Evolutionary conservation across 2,797 vertebrate genomes (phyloP).

Genomic region (Dipus sagitta): DNA sequence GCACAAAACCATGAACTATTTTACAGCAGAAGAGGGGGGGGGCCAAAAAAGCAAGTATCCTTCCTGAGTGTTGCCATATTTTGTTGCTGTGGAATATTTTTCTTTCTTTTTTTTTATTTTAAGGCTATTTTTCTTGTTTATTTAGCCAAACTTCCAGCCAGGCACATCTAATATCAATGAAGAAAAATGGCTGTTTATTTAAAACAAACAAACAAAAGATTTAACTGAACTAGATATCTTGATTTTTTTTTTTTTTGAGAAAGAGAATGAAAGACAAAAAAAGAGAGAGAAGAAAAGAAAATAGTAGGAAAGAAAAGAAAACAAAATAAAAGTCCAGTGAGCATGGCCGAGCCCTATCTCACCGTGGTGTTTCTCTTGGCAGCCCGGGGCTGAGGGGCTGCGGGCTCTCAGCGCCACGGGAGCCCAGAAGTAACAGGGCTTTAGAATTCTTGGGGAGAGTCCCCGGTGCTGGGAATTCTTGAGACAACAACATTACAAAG

Average conservation of each 20-base stretch:
- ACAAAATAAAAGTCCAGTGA: neutral
- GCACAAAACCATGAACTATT: constrained; percentile 53
- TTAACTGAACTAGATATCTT: constrained; percentile 27
- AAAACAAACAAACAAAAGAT: neutral
- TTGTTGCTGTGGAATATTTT: constrained; percentile 28
- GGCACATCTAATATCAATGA: neutral
- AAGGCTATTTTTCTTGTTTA: constrained; percentile 55
- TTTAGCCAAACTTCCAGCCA: constrained; percentile 53
- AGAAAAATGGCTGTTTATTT: neutral
- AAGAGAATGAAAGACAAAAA: neutral
- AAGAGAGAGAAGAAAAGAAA: neutral
- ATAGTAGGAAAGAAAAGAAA: neutral
- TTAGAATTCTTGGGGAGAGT: constrained; percentile 72
- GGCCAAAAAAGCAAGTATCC: neutral
- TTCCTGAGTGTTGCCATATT: constrained; percentile 63
- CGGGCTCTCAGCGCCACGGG: constrained; percentile 21
- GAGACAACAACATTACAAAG: constrained; percentile 66
- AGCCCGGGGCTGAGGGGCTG: neutral
- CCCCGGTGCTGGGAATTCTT: constrained; percentile 80
- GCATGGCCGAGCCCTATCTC: constrained; percentile 19
- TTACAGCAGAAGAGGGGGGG: constrained; percentile 31
- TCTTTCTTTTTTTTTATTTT: neutral
- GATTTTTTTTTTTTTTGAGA: constrained; percentile 42
- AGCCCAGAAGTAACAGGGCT: constrained; percentile 20
- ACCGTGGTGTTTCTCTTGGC: constrained; percentile 70